Percentiles rank a stretch among this genome's conserved stretches.
These are phyloP conservation scores for Smittia aterrima DNA, from an alignment of 2,888 invertebrate species.

Conservation along the genomic window DNA sequence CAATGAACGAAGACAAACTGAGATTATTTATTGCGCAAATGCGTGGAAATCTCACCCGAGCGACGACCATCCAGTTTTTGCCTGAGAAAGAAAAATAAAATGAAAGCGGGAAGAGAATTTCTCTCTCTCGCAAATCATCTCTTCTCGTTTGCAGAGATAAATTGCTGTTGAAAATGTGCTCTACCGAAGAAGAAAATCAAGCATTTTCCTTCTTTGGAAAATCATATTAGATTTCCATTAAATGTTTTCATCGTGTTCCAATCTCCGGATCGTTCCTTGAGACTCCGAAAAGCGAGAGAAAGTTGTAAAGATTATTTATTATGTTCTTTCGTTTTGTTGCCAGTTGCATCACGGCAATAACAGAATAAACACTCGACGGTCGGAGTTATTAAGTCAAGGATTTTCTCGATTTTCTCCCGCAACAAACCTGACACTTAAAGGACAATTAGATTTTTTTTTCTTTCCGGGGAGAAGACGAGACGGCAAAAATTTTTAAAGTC, in stretches of 20 bases:
- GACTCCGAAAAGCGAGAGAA: background rate
- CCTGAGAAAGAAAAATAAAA: background rate
- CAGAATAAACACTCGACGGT: conserved; percentile 24
- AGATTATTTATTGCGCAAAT: conserved; percentile 28
- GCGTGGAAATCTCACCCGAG: conserved; percentile 28
- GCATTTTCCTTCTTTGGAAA: background rate
- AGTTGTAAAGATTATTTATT: conserved; percentile 30
- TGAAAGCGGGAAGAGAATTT: background rate
- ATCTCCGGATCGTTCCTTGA: background rate
- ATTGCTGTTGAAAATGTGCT: background rate
- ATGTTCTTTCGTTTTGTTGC: conserved; percentile 32
- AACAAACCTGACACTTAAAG: background rate
- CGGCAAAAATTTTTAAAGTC: conserved; percentile 18
- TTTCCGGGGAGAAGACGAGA: background rate
- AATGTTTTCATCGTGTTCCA: conserved; percentile 8
- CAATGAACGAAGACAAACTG: background rate
- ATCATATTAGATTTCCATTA: background rate
- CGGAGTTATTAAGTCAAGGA: background rate
- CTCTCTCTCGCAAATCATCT: conserved; percentile 29
- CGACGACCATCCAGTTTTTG: background rate
- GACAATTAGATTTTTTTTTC: background rate
- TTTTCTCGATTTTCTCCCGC: background rate
- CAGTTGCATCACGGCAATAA: conserved; percentile 34
- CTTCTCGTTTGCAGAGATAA: conserved; percentile 12
- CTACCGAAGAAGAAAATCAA: background rate